phyloP scores from a whole-genome alignment of 92 coral and sea anemone species.

The Zoanthus sansibaricus region DNA sequence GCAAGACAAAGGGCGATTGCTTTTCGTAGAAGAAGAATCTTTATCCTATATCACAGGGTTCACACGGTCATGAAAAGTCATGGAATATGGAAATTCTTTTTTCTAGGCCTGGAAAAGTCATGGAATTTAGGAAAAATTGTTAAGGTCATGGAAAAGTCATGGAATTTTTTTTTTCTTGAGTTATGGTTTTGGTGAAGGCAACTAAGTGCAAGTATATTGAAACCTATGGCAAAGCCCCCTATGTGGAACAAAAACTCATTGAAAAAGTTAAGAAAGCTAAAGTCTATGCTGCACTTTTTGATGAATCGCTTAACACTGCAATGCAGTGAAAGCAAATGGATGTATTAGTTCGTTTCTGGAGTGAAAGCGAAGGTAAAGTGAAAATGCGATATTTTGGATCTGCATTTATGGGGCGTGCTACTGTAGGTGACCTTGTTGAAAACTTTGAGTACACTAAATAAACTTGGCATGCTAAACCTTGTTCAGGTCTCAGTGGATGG shows the following conservation, averaged over 20 bases:
- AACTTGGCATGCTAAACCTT: neutral
- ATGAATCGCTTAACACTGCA: slow-evolving; percentile 20
- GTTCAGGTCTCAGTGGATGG: slow-evolving; percentile 36
- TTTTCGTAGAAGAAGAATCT: too few species aligned
- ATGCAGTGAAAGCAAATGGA: slow-evolving; percentile 32
- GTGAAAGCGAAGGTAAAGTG: slow-evolving; percentile 5
- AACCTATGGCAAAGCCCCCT: slow-evolving; percentile 46
- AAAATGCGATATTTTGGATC: slow-evolving; percentile 4
- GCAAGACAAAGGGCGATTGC: too few species aligned
- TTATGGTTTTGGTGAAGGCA: slow-evolving; percentile 16
- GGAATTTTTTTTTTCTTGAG: too few species aligned
- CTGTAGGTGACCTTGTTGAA: slow-evolving; percentile 25
- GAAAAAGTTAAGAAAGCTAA: slow-evolving; percentile 31
- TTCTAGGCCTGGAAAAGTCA: too few species aligned
- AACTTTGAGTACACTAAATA: slow-evolving; percentile 25
- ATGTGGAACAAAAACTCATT: slow-evolving; percentile 18
- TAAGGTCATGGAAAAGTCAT: too few species aligned
- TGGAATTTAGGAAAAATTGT: too few species aligned
- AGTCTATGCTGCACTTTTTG: slow-evolving; percentile 20
- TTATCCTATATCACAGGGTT: too few species aligned
- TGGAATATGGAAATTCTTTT: too few species aligned
- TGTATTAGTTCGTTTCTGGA: slow-evolving; percentile 26
- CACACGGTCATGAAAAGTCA: too few species aligned
- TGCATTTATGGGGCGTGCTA: slow-evolving; percentile 39
- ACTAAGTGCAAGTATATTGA: slow-evolving; percentile 44